phyloP scores from a whole-genome alignment of 2,888 invertebrate species.

The Acleris emargana region DNA sequence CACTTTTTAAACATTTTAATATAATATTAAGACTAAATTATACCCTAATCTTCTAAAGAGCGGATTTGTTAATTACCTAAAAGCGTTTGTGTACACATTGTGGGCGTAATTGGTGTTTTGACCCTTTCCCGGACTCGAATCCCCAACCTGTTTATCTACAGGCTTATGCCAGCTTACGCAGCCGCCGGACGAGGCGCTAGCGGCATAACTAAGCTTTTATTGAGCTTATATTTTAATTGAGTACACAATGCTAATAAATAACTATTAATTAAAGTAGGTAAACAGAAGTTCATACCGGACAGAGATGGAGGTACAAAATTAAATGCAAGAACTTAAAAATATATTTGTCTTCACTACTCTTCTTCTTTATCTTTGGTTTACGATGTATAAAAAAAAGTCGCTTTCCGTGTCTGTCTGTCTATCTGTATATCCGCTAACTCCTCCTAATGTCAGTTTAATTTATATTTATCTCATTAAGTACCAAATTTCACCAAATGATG shows the following conservation, averaged over 20 bases:
- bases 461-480: no score
- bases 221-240: conserved; percentile 1
- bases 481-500: no score
- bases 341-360: no score
- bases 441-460: no score
- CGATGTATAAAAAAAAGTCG: no score
- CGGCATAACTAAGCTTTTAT: conserved; percentile 6
- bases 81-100: conserved; percentile 13
- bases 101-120: conserved; percentile 14
- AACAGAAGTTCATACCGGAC: no score
- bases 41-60: neutral
- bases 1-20: neutral
- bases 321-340: no score
- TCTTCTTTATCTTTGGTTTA: no score
- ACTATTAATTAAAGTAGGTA: no score
- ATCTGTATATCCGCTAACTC: no score
- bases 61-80: conserved; percentile 8
- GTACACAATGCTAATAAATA: neutral
- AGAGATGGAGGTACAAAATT: no score
- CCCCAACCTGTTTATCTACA: conserved; percentile 10
- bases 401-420: no score
- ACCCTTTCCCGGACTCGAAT: conserved; percentile 13
- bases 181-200: conserved; percentile 3
- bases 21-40: neutral
- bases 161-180: conserved; percentile 6